Percentiles rank a stretch among this genome's conserved stretches.
Conservation (phyloP, 1,140 invertebrate species). For the Drosophila hydei region DNA sequence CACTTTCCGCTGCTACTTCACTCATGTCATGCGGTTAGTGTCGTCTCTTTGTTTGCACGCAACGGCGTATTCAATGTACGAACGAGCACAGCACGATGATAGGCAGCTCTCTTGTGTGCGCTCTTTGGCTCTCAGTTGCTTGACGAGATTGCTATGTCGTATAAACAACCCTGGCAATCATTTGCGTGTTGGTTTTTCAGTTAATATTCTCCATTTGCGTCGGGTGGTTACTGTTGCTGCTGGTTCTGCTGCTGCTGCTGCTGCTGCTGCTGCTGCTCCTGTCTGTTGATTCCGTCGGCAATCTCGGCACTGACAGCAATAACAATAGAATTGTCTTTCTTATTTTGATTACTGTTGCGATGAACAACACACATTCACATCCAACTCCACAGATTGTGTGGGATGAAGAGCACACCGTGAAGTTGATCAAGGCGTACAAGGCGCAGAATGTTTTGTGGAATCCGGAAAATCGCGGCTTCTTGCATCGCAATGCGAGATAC, state of each 20-base stretch:
- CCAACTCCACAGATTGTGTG: constrained; percentile 2
- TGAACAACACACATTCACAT: neutral
- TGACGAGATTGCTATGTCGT: neutral
- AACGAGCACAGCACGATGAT: neutral
- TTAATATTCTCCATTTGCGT: neutral
- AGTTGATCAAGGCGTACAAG: constrained; percentile 13
- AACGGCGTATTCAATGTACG: neutral
- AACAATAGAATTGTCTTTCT: neutral
- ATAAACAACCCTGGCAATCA: constrained; percentile 2
- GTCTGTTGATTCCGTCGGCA: neutral
- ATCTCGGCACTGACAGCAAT: no score
- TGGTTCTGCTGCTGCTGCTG: neutral
- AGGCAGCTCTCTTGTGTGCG: neutral
- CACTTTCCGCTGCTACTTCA: neutral
- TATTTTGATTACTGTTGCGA: neutral
- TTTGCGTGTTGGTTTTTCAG: neutral
- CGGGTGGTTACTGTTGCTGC: neutral
- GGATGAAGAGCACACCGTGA: constrained; percentile 7
- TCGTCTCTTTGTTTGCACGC: neutral
- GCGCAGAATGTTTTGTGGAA: constrained; percentile 9
- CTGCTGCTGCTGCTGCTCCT: neutral
- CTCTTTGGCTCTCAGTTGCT: neutral
- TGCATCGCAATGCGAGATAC: neutral
- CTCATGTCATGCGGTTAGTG: neutral
- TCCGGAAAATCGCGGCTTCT: neutral